Conservation (phyloP, 2,888 invertebrate species). For the Rhodophaea formosa region DNA sequence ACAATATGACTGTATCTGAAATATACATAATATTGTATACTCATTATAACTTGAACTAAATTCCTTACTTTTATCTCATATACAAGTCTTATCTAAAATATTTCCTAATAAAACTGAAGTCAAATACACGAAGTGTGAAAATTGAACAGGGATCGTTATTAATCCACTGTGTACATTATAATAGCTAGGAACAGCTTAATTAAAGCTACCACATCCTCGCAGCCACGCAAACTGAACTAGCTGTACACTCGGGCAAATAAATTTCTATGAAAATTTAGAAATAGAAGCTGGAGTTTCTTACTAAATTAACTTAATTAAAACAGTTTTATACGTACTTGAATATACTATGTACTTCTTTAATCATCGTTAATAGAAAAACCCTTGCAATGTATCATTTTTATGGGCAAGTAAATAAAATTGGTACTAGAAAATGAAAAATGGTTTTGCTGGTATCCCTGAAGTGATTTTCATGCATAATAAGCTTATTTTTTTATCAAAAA, state of each 20-base stretch:
- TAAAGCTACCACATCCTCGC: conserved; percentile 30
- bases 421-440: too few species aligned
- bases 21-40: too few species aligned
- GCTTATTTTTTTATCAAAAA: too few species aligned
- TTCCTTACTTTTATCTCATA: too few species aligned
- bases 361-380: too few species aligned
- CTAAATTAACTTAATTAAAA: neutral
- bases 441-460: too few species aligned
- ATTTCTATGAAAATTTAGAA: neutral
- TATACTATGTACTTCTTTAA: too few species aligned
- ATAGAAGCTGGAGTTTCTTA: neutral
- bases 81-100: neutral
- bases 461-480: too few species aligned
- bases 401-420: too few species aligned
- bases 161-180: conserved; percentile 27
- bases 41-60: too few species aligned
- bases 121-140: conserved; percentile 12
- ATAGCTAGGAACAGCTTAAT: conserved; percentile 33
- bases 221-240: conserved; percentile 21
- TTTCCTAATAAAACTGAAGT: neutral
- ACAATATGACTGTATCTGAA: too few species aligned
- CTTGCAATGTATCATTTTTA: too few species aligned
- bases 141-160: conserved; percentile 23
- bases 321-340: neutral
- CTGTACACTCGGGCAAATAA: conserved; percentile 19